phyloP scores from a whole-genome alignment of 2,797 vertebrate species.

The Pempheris klunzingeri region DNA sequence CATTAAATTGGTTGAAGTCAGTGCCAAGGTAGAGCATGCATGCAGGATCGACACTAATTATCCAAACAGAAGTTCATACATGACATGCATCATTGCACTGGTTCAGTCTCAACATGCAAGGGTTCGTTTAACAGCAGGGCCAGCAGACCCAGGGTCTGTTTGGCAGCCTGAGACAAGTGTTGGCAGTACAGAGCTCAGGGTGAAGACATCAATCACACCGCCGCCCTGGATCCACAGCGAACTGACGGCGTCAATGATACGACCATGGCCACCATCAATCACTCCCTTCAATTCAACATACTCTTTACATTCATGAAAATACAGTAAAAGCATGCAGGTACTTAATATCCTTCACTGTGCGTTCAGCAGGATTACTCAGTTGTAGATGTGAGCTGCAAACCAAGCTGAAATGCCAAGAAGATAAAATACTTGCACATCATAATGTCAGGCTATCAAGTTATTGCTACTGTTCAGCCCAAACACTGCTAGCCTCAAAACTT shows the following conservation, averaged over 20 bases:
- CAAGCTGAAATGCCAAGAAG: slow-evolving; percentile 19
- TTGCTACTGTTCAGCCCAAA: neutral
- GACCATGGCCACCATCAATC: slow-evolving; percentile 55
- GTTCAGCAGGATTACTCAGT: neutral
- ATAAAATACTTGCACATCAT: slow-evolving; percentile 25
- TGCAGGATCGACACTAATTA: neutral
- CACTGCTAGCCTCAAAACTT: neutral
- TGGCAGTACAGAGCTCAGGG: slow-evolving; percentile 33
- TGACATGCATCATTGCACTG: slow-evolving; percentile 12
- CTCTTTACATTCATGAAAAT: slow-evolving; percentile 30
- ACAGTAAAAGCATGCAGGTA: slow-evolving; percentile 20
- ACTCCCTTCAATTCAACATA: slow-evolving; percentile 23
- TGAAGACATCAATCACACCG: slow-evolving; percentile 55
- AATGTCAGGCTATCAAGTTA: slow-evolving; percentile 20
- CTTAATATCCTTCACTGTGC: too few species aligned
- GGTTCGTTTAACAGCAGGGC: slow-evolving; percentile 29
- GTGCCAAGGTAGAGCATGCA: too few species aligned
- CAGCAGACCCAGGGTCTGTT: slow-evolving; percentile 14
- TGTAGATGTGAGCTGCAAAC: slow-evolving; percentile 1
- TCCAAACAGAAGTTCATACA: neutral
- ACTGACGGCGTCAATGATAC: slow-evolving; percentile 46
- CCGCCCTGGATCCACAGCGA: slow-evolving; percentile 30
- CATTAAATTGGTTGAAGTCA: neutral
- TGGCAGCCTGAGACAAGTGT: slow-evolving; percentile 30
- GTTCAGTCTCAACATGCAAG: neutral